Conservation (phyloP, 2,888 invertebrate species). For the Drosophila kambysellisi region DNA sequence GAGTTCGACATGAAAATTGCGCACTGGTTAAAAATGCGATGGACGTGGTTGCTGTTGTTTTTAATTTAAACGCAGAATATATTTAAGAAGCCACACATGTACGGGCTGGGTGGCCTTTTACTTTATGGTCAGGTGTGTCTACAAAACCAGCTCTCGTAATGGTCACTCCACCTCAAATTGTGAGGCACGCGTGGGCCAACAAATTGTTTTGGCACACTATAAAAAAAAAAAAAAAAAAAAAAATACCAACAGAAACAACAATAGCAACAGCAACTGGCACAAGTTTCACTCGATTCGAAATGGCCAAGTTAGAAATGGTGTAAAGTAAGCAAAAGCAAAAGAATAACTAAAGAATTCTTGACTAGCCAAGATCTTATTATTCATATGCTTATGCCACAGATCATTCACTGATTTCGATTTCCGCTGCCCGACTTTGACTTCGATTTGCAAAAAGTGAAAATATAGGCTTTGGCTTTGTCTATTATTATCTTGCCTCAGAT, state of each 20-base stretch:
- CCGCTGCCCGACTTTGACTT: constrained; percentile 53
- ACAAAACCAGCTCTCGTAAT: constrained; percentile 24
- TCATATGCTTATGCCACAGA: constrained; percentile 29
- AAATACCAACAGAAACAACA: constrained; percentile 5
- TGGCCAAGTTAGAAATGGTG: constrained; percentile 30
- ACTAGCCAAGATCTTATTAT: constrained; percentile 30
- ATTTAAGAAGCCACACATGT: constrained; percentile 73
- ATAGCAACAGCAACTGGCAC: constrained; percentile 45
- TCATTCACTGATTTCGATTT: constrained; percentile 57
- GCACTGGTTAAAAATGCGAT: constrained; percentile 37
- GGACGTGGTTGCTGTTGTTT: constrained; percentile 34
- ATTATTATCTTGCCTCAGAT: constrained; percentile 42
- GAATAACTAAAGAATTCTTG: constrained; percentile 8
- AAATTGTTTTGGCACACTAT: constrained; percentile 51
- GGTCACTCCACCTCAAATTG: constrained; percentile 49
- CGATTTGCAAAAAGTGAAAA: constrained; percentile 75
- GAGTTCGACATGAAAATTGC: constrained; percentile 80
- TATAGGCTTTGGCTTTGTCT: constrained; percentile 40
- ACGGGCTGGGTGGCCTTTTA: constrained; percentile 18
- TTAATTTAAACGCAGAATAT: constrained; percentile 63
- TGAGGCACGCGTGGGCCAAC: constrained; percentile 56
- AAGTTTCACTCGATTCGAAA: constrained; percentile 56
- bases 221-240: constrained; percentile 11
- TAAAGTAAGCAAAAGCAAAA: constrained; percentile 8
- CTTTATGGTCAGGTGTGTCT: constrained; percentile 45